A percentile compares a stretch with the other conserved stretches of the same genome.
Conservation (phyloP, 2,113 vertebrate genomes). For the Pao palembangensis region DNA sequence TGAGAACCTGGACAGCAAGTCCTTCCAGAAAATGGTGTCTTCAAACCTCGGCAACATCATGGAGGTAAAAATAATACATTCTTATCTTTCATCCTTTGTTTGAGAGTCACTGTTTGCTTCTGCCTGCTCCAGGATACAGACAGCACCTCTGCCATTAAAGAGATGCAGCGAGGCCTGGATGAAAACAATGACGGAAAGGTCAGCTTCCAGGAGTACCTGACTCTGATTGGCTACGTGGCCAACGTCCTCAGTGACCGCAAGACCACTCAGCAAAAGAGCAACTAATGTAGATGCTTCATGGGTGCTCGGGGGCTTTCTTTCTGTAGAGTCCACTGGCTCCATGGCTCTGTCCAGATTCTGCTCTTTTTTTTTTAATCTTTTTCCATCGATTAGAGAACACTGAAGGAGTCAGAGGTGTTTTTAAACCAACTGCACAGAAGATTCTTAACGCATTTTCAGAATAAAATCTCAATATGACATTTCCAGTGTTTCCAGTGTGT, state of each 20-base stretch:
- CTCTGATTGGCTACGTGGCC: slow-evolving; percentile 70
- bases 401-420: slow-evolving; percentile 46
- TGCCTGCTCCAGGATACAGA: slow-evolving; percentile 60
- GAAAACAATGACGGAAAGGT: slow-evolving; percentile 71
- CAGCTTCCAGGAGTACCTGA: slow-evolving; percentile 72
- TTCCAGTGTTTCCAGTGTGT: background rate
- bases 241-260: slow-evolving; percentile 29
- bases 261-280: slow-evolving; percentile 18
- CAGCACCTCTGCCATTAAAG: slow-evolving; percentile 53
- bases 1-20: slow-evolving; percentile 47
- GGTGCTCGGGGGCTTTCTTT: background rate
- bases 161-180: slow-evolving; percentile 69
- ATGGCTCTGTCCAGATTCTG: slow-evolving; percentile 9
- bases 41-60: slow-evolving; percentile 61
- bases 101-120: background rate
- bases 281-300: slow-evolving; percentile 31
- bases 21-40: slow-evolving; percentile 65
- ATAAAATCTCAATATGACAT: slow-evolving; percentile 55
- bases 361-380: slow-evolving; percentile 2
- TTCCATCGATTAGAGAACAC: slow-evolving; percentile 9
- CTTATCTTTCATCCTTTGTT: too few species aligned
- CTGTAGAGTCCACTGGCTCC: slow-evolving; percentile 4
- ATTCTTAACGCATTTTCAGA: slow-evolving; percentile 43
- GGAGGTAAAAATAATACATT: slow-evolving; percentile 47
- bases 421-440: slow-evolving; percentile 15